Percentiles rank a stretch among this genome's conserved stretches.
Conservation (phyloP, 2,113 vertebrate species). For the Tachysurus vachellii region DNA sequence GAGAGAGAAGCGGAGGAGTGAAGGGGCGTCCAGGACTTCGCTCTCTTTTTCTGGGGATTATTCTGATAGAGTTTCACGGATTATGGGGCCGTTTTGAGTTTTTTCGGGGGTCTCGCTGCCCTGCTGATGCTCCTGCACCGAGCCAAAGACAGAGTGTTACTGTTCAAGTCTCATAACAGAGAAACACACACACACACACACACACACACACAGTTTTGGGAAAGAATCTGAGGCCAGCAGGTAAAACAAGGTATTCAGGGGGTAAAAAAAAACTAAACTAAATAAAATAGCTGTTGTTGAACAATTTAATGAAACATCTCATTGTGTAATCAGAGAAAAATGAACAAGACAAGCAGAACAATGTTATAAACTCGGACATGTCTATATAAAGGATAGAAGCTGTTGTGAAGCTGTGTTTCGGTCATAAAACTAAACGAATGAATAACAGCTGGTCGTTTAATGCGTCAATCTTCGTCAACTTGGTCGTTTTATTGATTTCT, state of each 20-base stretch:
- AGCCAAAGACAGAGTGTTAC: slow-evolving; percentile 38
- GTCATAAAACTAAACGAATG: neutral
- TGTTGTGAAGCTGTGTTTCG: neutral
- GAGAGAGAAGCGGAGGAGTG: slow-evolving; percentile 51
- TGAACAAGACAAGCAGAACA: neutral
- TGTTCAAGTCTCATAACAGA: slow-evolving; percentile 25
- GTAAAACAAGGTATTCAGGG: neutral
- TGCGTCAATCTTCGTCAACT: neutral
- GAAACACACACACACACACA: neutral
- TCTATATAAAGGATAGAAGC: neutral
- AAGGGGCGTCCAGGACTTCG: slow-evolving; percentile 60
- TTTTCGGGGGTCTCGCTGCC: slow-evolving; percentile 58
- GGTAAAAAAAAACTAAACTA: neutral
- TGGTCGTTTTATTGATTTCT: too few species aligned
- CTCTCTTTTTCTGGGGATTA: slow-evolving; percentile 68
- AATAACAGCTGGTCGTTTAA: neutral
- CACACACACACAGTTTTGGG: too few species aligned
- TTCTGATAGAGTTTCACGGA: slow-evolving; percentile 77
- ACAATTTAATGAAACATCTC: too few species aligned
- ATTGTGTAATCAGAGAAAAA: neutral
- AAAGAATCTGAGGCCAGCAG: neutral
- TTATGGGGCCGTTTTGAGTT: slow-evolving; percentile 63
- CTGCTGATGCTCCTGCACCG: slow-evolving; percentile 35
- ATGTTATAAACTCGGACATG: neutral
- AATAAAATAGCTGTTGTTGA: neutral